Evolutionary conservation across 2,888 invertebrate genomes (phyloP), one percentile per base, ranked within the genome.

Genomic region (Glaucopsyche alexis): DNA sequence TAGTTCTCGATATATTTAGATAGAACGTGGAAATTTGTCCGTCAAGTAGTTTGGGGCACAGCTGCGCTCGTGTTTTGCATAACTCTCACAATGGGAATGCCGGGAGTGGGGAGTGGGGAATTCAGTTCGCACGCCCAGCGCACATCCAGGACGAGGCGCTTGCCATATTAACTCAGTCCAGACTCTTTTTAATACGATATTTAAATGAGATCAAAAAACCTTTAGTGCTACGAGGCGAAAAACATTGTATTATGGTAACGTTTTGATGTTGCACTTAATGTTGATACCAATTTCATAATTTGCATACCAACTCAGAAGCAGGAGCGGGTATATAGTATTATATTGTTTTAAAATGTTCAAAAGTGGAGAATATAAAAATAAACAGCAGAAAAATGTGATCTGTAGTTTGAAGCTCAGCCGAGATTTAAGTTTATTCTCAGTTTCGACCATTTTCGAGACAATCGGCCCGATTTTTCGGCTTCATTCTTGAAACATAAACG

Each of bases 11-110:
- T 60, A 47, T 47, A 60, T 60, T 66, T 66, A 42, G 13, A 42
- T 66, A 65, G 66, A 42, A 42, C 40, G 65, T 65, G 38, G 38
- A 40, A 65, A 66, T 42, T 42, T 42, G 66, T 16, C 66, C 16
- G 66, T 42, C 42, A 42, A 65, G 42, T 42, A 66, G 66, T 66
- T 66, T 16, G 66, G 19, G 42, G 16, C 66, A 19, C 66, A 66
- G 66, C 66, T 66, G 66, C 42, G 42, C 42, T 42, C 66, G 42
- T 42, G 66, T 42, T 66, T 66, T 42, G 66, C 66, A 42, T 66
- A 42, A 42, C 42, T 66, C 42, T 42, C 40, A 66, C 66, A 42
- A 40, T 66, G 40, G 16, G 40, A 9, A 40, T 40, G 64, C 14
- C 9, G 65, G n/a, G 16, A 42, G 40, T 42, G 16, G 65, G n/a